phyloP scores from a whole-genome alignment of 2,113 vertebrate species.

The Hemiscyllium ocellatum region DNA sequence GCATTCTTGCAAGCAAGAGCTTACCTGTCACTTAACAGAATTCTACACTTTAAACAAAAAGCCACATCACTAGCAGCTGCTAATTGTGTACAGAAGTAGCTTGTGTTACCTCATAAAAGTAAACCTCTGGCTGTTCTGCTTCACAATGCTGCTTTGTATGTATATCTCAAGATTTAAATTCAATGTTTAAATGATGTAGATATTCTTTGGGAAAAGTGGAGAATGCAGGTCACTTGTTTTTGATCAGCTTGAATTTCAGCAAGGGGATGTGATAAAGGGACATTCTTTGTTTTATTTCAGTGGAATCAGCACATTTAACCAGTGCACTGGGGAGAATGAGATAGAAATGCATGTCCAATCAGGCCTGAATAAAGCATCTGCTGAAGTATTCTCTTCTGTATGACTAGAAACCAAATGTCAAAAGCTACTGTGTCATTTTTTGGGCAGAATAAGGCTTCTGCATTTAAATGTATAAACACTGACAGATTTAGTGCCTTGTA shows the following conservation, averaged over 20 bases:
- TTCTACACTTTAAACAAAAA: background rate
- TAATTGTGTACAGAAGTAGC: background rate
- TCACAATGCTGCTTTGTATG: no score
- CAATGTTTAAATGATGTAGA: background rate
- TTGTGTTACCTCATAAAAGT: background rate
- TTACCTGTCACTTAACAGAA: background rate
- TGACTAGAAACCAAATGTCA: background rate
- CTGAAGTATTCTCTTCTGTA: background rate
- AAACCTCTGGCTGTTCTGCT: background rate
- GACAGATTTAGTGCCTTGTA: background rate
- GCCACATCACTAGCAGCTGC: background rate
- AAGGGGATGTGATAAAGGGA: background rate
- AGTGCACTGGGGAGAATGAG: background rate
- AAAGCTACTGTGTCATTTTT: background rate
- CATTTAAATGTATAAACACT: background rate
- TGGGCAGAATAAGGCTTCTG: background rate
- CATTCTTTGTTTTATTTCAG: background rate
- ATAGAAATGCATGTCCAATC: background rate
- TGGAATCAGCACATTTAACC: background rate
- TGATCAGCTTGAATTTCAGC: background rate
- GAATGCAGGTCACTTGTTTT: background rate
- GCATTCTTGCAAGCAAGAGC: background rate
- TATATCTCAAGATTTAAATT: slow-evolving; percentile 16
- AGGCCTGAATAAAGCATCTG: background rate
- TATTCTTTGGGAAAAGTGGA: no score